phyloP scores from a whole-genome alignment of 2,113 vertebrate species.

The Prunella himalayana region DNA sequence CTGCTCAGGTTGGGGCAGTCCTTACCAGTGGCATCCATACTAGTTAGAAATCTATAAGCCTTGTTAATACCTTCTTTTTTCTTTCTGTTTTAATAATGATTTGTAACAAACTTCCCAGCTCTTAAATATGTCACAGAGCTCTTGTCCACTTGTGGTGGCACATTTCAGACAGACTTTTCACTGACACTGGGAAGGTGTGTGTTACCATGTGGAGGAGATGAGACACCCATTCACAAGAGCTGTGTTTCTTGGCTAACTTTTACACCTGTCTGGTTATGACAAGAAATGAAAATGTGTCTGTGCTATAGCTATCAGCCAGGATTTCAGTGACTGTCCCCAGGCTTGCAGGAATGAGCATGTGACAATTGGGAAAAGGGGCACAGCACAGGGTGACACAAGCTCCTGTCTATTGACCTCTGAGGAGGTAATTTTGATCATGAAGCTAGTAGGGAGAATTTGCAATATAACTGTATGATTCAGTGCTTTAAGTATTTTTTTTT shows the following conservation, averaged over 20 bases:
- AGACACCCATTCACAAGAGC: background rate
- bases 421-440: background rate
- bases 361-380: background rate
- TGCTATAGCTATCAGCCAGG: background rate
- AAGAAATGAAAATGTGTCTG: background rate
- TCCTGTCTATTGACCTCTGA: background rate
- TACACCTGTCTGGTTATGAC: background rate
- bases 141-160: background rate
- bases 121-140: background rate
- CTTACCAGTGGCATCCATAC: background rate
- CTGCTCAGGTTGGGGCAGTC: background rate
- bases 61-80: background rate
- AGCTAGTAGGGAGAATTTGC: background rate
- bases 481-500: background rate
- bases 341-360: background rate
- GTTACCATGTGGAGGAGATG: background rate
- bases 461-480: background rate
- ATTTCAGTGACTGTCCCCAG: background rate
- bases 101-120: background rate
- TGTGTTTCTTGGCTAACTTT: background rate
- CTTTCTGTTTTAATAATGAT: background rate
- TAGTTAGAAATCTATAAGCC: background rate
- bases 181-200: fast-evolving
- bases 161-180: background rate
- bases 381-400: background rate